These are phyloP conservation scores for Emydura subglobosa DNA, from an alignment of 2,113 vertebrate species.

Conservation along the genomic window DNA sequence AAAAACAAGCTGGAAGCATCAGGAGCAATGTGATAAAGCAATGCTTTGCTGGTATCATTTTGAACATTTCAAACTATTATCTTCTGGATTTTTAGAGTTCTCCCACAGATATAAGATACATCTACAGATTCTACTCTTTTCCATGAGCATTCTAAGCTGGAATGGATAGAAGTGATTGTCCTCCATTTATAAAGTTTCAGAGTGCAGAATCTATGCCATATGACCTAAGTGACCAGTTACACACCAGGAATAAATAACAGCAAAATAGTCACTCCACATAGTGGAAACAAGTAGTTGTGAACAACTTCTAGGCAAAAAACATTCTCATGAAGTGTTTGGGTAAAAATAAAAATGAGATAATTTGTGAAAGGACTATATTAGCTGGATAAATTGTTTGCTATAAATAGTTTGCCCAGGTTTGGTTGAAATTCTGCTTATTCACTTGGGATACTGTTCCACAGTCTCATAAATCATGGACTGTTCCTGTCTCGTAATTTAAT, in stretches of 20 bases:
- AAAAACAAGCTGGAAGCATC: neutral
- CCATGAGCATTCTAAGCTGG: neutral
- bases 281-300: neutral
- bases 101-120: rapidly evolving
- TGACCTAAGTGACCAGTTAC: neutral
- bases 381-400: neutral
- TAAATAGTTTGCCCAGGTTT: neutral
- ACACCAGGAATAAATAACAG: neutral
- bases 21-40: neutral
- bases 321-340: neutral
- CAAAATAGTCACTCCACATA: neutral
- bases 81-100: neutral
- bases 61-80: neutral
- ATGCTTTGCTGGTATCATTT: neutral
- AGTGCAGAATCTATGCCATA: neutral
- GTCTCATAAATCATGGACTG: rapidly evolving
- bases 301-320: neutral
- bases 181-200: neutral
- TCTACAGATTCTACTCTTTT: neutral
- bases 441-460: neutral
- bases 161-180: neutral
- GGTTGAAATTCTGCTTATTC: neutral
- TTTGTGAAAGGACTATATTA: neutral
- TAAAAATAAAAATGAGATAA: neutral
- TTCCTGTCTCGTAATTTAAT: rapidly evolving